phyloP scores from a whole-genome alignment of 2,888 invertebrate species.

The Aquatica leii region DNA sequence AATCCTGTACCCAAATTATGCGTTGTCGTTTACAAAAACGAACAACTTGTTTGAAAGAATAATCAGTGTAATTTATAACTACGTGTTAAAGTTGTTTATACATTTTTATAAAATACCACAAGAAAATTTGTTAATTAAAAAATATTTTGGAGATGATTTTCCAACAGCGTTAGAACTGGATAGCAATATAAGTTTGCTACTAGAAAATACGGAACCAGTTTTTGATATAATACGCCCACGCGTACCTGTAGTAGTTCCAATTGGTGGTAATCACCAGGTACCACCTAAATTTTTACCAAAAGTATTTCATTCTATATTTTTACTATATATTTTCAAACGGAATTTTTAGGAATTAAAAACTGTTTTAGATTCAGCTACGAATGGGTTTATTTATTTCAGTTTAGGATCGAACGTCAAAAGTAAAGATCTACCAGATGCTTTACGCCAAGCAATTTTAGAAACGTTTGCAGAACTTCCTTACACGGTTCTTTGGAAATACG shows the following conservation, averaged over 20 bases:
- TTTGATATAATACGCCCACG: slow-evolving; percentile 56
- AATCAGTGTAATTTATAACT: not conserved
- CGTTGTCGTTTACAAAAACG: slow-evolving; percentile 18
- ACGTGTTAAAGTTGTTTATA: not conserved
- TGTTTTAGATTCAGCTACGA: too few relatives aligned
- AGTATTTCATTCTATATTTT: too few relatives aligned
- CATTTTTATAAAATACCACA: not conserved
- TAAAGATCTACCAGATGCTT: too few relatives aligned
- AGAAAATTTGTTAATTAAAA: not conserved
- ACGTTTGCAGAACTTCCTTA: too few relatives aligned
- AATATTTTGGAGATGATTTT: slow-evolving; percentile 42
- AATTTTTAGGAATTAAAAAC: too few relatives aligned
- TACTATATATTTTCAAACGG: too few relatives aligned
- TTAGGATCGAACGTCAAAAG: too few relatives aligned
- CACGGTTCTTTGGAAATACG: too few relatives aligned
- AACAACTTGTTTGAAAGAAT: slow-evolving; percentile 5
- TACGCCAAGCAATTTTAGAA: too few relatives aligned
- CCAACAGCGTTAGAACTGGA: slow-evolving; percentile 42
- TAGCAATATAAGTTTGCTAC: slow-evolving; percentile 54
- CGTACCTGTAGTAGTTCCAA: slow-evolving; percentile 56
- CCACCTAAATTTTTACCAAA: slow-evolving; percentile 52
- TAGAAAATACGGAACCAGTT: slow-evolving; percentile 59
- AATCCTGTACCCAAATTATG: slow-evolving; percentile 59
- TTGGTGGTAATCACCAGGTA: slow-evolving; percentile 59
- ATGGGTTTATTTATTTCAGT: too few relatives aligned